A percentile compares a stretch with the other conserved stretches of the same genome.
phyloP scores from a whole-genome alignment of 2,113 vertebrate species.

The Cyprinodon variegatus region DNA sequence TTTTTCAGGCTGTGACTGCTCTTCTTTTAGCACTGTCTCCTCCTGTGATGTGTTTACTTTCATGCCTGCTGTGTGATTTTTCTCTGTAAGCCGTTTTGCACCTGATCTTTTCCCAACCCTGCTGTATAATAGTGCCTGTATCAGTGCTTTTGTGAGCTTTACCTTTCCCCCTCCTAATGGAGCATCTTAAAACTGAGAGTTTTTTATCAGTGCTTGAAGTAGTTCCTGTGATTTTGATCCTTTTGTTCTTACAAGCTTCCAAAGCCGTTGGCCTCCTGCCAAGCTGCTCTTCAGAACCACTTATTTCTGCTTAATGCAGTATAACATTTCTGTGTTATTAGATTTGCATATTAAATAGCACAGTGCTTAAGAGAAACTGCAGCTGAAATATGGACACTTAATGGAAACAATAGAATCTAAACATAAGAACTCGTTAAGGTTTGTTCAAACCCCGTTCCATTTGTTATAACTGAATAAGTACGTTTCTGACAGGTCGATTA shows the following conservation, averaged over 20 bases:
- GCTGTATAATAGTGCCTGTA: slow-evolving; percentile 66
- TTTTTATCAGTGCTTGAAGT: slow-evolving; percentile 57
- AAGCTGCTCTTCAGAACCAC: slow-evolving; percentile 2
- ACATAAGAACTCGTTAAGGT: background rate
- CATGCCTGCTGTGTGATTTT: slow-evolving; percentile 57
- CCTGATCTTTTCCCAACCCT: slow-evolving; percentile 21
- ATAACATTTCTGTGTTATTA: slow-evolving; percentile 8
- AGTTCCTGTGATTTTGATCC: slow-evolving; percentile 32
- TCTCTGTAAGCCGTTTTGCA: slow-evolving; percentile 48
- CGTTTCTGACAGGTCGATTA: background rate
- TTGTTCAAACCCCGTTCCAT: background rate
- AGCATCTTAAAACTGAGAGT: slow-evolving; percentile 70
- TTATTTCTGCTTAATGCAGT: slow-evolving; percentile 15
- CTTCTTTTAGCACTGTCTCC: slow-evolving; percentile 46
- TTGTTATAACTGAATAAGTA: background rate
- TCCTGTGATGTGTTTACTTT: slow-evolving; percentile 54
- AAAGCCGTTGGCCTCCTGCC: slow-evolving; percentile 5
- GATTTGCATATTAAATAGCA: slow-evolving; percentile 18
- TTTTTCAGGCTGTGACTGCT: slow-evolving; percentile 50
- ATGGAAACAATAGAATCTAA: background rate
- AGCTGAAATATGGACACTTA: slow-evolving; percentile 9
- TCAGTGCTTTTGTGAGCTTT: slow-evolving; percentile 80
- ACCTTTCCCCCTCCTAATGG: slow-evolving; percentile 79
- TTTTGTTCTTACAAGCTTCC: slow-evolving; percentile 36
- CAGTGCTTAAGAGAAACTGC: background rate